Evolutionary conservation across 2,113 vertebrate species (phyloP).

Genomic region (Hippoglossus stenolepis): DNA sequence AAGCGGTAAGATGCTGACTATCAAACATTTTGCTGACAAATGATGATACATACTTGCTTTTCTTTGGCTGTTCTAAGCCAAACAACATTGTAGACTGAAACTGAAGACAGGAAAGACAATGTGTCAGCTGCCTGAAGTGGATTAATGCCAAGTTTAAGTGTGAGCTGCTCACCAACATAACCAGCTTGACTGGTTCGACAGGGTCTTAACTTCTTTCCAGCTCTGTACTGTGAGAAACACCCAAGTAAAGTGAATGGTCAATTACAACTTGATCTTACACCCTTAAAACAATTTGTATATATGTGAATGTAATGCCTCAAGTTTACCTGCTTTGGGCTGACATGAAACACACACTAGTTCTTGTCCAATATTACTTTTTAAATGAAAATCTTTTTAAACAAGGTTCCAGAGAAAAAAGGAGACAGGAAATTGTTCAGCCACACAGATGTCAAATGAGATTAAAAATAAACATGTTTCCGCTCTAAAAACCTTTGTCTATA

Average conservation of each 20-base stretch:
- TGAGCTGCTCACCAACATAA: slow-evolving; percentile 12
- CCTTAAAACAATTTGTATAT: not conserved
- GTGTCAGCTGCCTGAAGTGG: not conserved
- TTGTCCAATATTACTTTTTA: not conserved
- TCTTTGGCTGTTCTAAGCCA: not conserved
- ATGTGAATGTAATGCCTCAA: not conserved
- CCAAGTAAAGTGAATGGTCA: slow-evolving; percentile 7
- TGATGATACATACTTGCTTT: not conserved
- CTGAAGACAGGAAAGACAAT: not conserved
- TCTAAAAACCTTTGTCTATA: not conserved
- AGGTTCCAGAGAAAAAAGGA: not conserved
- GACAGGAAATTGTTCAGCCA: not conserved
- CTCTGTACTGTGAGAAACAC: not conserved
- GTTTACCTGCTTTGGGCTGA: not conserved
- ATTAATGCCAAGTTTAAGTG: not conserved
- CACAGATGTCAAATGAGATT: not conserved
- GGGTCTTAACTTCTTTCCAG: not conserved
- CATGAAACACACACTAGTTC: not conserved
- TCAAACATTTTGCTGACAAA: not conserved
- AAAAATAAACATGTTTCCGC: not conserved
- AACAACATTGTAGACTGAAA: not conserved
- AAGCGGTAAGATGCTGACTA: not conserved
- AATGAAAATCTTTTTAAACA: not conserved
- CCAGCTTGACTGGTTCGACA: slow-evolving; percentile 2
- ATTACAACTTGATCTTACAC: not conserved